Evolutionary conservation across 92 coral and sea anemone genomes (phyloP).

Genomic region (Plumapathes pennacea): DNA sequence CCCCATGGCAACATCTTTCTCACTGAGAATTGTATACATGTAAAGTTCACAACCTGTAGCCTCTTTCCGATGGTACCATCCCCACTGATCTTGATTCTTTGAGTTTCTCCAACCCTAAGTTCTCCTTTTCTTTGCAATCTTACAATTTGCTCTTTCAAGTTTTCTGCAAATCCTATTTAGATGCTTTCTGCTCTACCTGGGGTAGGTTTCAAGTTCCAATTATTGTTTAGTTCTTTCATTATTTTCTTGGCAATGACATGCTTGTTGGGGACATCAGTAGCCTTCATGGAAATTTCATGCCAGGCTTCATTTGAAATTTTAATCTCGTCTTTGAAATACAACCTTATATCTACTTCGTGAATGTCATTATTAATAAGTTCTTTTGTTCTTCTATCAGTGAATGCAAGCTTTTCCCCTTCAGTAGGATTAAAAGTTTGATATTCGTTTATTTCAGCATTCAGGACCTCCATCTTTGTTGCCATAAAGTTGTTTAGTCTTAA

Average conservation of each 20-base stretch:
- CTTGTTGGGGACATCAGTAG: conserved; percentile 10
- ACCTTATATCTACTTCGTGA: conserved; percentile 4
- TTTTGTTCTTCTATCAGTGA: not conserved
- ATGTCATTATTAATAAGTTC: not conserved
- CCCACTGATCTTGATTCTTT: conserved; percentile 7
- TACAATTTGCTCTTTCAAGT: conserved; percentile 3
- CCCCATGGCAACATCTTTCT: conserved; percentile 40
- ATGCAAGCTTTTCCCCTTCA: conserved; percentile 6
- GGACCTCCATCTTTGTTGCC: conserved; percentile 4
- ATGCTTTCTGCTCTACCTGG: conserved; percentile 12
- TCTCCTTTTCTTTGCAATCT: conserved; percentile 3
- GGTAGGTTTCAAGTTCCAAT: conserved; percentile 32
- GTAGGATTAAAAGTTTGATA: not conserved
- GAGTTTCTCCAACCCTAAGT: conserved; percentile 8
- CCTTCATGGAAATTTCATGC: conserved; percentile 17
- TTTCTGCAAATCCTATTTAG: conserved; percentile 7
- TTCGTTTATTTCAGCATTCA: conserved; percentile 1
- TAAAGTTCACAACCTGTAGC: conserved; percentile 10
- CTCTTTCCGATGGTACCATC: conserved; percentile 38
- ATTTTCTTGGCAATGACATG: not conserved
- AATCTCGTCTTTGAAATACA: conserved; percentile 11
- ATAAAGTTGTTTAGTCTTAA: conserved; percentile 3
- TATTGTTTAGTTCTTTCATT: conserved; percentile 10
- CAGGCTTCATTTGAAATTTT: conserved; percentile 33
- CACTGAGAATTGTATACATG: conserved; percentile 15